Percentiles rank a stretch among this genome's conserved stretches.
Conservation (phyloP, 2,113 vertebrate genomes). For the Pampusana beccarii region DNA sequence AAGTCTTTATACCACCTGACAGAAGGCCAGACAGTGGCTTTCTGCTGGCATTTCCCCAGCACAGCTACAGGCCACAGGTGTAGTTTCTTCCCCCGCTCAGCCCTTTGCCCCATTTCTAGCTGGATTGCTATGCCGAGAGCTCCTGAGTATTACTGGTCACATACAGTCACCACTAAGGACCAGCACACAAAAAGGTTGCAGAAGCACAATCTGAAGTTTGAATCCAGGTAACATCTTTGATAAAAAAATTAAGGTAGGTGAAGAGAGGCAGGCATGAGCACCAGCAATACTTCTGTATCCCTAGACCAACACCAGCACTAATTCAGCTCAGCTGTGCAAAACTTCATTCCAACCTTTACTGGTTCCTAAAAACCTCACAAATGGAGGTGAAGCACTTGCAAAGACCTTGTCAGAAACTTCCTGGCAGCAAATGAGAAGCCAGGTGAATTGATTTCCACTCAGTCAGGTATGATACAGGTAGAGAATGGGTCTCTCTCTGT, state of each 20-base stretch:
- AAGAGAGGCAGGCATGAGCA: neutral
- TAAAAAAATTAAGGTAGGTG: neutral
- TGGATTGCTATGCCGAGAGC: accelerated
- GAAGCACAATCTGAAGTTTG: neutral
- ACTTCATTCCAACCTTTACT: neutral
- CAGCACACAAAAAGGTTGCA: neutral
- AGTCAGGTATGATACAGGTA: neutral
- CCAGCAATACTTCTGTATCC: neutral
- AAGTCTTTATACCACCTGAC: neutral
- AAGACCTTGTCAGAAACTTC: neutral
- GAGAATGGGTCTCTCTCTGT: neutral
- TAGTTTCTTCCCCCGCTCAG: neutral
- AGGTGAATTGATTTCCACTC: neutral
- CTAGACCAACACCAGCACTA: neutral
- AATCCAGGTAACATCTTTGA: neutral
- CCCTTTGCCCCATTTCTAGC: neutral
- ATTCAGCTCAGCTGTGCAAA: neutral
- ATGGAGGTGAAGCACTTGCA: neutral
- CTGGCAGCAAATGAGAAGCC: neutral
- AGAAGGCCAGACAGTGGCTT: neutral
- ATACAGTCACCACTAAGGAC: neutral
- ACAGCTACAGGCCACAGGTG: neutral
- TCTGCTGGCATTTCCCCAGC: neutral
- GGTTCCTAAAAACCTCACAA: neutral
- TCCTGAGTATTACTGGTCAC: neutral